Percentiles rank a stretch among this genome's conserved stretches.
Conservation (phyloP, 1,140 invertebrate species). For the Polypedilum pembai region DNA sequence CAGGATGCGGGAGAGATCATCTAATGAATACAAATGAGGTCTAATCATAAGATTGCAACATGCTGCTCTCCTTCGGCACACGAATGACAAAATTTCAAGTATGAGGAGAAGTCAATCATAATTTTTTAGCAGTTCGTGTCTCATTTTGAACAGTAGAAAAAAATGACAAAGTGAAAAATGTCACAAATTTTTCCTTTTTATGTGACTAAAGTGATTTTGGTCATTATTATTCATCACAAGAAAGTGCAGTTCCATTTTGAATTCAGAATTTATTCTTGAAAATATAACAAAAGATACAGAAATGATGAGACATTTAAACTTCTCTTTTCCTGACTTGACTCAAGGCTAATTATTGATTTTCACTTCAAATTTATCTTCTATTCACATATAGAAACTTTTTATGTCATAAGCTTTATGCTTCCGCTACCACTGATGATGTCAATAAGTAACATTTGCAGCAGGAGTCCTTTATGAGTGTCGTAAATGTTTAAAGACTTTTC, state of each 20-base stretch:
- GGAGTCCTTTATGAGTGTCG: background rate
- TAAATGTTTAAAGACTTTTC: constrained; percentile 13
- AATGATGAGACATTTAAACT: background rate
- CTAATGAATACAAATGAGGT: constrained; percentile 24
- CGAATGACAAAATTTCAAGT: background rate
- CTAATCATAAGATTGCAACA: background rate
- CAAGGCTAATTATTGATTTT: constrained; percentile 14
- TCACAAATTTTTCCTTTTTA: background rate
- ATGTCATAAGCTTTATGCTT: background rate
- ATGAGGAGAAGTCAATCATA: constrained; percentile 11
- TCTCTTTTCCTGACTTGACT: background rate
- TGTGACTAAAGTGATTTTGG: background rate
- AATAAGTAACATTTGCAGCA: background rate
- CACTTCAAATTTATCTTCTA: background rate
- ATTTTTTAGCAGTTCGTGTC: constrained; percentile 1
- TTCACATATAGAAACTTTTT: background rate
- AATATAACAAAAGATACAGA: background rate
- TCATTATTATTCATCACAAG: constrained; percentile 18
- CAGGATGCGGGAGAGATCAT: background rate
- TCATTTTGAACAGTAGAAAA: background rate
- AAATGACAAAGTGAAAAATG: background rate
- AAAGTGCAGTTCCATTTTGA: background rate
- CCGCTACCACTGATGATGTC: background rate
- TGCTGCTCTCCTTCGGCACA: background rate
- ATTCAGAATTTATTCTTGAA: background rate